These are phyloP conservation scores for Cheilosia scutellata DNA, from an alignment of 2,888 invertebrate genomes.

Conservation along the genomic window DNA sequence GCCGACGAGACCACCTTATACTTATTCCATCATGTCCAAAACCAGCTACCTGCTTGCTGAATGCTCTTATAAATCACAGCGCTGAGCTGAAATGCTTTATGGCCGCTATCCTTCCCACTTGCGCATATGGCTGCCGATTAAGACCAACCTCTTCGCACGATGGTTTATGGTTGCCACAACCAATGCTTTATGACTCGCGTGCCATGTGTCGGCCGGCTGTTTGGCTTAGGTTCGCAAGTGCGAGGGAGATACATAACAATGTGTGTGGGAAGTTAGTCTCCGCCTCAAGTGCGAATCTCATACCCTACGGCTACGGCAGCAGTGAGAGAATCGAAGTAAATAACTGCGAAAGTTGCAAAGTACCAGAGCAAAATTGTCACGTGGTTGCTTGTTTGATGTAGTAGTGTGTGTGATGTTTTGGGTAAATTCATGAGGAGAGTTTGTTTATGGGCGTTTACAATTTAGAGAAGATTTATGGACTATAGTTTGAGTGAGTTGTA, in stretches of 20 bases:
- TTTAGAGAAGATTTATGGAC: slow-evolving; percentile 77
- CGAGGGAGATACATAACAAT: slow-evolving; percentile 69
- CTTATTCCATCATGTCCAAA: too few species aligned
- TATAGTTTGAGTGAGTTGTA: slow-evolving; percentile 70
- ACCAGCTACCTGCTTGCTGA: slow-evolving; percentile 66
- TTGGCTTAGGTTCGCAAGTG: slow-evolving; percentile 49
- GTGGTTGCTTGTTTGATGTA: slow-evolving; percentile 45
- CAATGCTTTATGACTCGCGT: slow-evolving; percentile 83
- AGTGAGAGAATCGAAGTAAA: slow-evolving; percentile 38
- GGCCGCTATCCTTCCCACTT: slow-evolving; percentile 75
- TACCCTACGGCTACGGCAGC: slow-evolving; percentile 7
- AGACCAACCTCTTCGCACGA: slow-evolving; percentile 79
- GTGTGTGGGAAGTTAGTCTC: slow-evolving; percentile 71
- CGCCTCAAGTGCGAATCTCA: slow-evolving; percentile 75
- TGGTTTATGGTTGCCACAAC: slow-evolving; percentile 83
- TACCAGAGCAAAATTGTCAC: slow-evolving; percentile 54
- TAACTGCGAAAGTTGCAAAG: slow-evolving; percentile 42
- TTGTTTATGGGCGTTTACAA: slow-evolving; percentile 84
- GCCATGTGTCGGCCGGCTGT: slow-evolving; percentile 74
- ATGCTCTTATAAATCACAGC: slow-evolving; percentile 71
- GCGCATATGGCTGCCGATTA: slow-evolving; percentile 76
- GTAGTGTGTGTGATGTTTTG: slow-evolving; percentile 34
- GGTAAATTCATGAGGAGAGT: slow-evolving; percentile 64
- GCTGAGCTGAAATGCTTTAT: slow-evolving; percentile 74
- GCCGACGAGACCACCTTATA: too few species aligned